phyloP scores from a whole-genome alignment of 2,797 vertebrate genomes.

The Peromyscus nudipes region DNA sequence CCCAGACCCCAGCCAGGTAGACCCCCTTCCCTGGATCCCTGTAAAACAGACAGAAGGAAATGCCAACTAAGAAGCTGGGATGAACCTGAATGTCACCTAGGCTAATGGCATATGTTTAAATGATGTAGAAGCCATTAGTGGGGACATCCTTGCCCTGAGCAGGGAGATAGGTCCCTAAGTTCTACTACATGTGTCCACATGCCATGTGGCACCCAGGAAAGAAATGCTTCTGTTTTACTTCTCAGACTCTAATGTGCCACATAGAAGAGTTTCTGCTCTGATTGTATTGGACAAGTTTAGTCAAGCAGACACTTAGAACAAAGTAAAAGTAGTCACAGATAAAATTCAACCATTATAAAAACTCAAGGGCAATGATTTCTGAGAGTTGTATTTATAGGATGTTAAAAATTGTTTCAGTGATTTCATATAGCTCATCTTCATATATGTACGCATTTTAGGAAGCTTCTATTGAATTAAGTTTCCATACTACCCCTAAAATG shows the following conservation, averaged over 20 bases:
- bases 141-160: background rate
- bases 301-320: conserved; percentile 14
- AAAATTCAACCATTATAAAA: conserved; percentile 21
- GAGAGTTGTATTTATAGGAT: background rate
- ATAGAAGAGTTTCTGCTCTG: background rate
- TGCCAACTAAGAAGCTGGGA: background rate
- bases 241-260: background rate
- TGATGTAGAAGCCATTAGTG: background rate
- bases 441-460: background rate
- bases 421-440: background rate
- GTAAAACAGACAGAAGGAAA: background rate
- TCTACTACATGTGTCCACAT: background rate
- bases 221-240: background rate
- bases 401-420: background rate
- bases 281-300: background rate
- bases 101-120: background rate
- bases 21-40: background rate
- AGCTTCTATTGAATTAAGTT: background rate
- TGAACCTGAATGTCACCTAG: background rate
- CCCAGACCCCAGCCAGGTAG: background rate
- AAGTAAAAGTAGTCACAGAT: background rate
- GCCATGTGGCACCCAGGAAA: background rate
- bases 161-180: too few relatives aligned
- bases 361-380: background rate
- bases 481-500: background rate